Evolutionary conservation across 2,888 invertebrate genomes (phyloP).

Genomic region (Apodemia duryi): DNA sequence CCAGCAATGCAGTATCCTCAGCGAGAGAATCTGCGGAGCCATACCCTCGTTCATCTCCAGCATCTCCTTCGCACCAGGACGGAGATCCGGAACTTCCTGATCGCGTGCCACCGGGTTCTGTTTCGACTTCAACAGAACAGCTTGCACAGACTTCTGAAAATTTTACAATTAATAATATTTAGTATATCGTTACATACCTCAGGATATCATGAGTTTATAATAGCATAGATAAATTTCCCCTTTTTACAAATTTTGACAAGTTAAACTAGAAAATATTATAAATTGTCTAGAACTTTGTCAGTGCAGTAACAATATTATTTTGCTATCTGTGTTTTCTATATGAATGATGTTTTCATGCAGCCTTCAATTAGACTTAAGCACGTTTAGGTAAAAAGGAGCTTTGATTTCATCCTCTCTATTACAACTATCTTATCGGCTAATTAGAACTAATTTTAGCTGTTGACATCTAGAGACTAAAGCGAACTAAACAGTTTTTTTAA

Average conservation of each 20-base stretch:
- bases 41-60: slow-evolving; percentile 71
- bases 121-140: slow-evolving; percentile 70
- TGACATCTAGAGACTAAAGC: not conserved
- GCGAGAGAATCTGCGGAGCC: slow-evolving; percentile 76
- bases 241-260: not conserved
- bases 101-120: slow-evolving; percentile 55
- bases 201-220: not conserved
- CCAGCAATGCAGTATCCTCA: slow-evolving; percentile 68
- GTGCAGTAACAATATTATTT: not conserved
- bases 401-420: not conserved
- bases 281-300: not conserved
- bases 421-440: not conserved
- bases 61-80: slow-evolving; percentile 78
- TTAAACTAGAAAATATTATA: not conserved
- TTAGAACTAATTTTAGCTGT: not conserved
- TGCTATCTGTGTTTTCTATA: not conserved
- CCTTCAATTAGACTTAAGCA: not conserved
- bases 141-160: slow-evolving; percentile 70
- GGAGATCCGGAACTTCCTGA: slow-evolving; percentile 70
- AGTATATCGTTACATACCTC: not conserved
- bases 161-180: slow-evolving; percentile 13
- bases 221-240: not conserved
- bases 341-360: not conserved
- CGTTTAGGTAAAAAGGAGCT: not conserved
- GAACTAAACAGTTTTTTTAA: too few species aligned